Conservation (phyloP, 2,888 invertebrate species). For the Prenolepis imparis region DNA sequence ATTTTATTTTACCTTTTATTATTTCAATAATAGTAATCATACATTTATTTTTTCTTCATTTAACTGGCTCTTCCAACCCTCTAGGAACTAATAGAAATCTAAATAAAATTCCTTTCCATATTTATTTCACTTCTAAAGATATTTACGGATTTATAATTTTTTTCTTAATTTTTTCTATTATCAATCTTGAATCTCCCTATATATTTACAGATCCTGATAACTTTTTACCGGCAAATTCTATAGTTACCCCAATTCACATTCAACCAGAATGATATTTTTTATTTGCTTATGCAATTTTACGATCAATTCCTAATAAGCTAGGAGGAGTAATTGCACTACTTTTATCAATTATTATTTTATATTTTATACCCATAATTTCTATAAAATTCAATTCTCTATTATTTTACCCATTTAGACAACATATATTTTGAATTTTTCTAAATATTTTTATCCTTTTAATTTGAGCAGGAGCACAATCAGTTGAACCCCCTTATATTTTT, state of each 20-base stretch:
- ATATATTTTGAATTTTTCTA: slow-evolving; percentile 88
- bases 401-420: slow-evolving; percentile 89
- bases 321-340: slow-evolving; percentile 90
- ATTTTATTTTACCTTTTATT: slow-evolving; percentile 92
- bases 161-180: neutral
- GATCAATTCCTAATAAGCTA: slow-evolving; percentile 93
- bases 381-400: slow-evolving; percentile 71
- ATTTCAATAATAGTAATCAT: slow-evolving; percentile 88
- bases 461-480: slow-evolving; percentile 89
- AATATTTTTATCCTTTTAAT: slow-evolving; percentile 89
- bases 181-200: slow-evolving; percentile 85
- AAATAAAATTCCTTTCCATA: slow-evolving; percentile 91
- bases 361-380: slow-evolving; percentile 88
- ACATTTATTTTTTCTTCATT: slow-evolving; percentile 90
- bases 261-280: slow-evolving; percentile 95
- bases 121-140: slow-evolving; percentile 90
- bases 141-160: slow-evolving; percentile 88
- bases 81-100: slow-evolving; percentile 89
- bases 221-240: slow-evolving; percentile 90
- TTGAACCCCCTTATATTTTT: slow-evolving; percentile 62
- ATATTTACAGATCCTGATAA: slow-evolving; percentile 90
- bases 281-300: slow-evolving; percentile 84
- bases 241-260: slow-evolving; percentile 92
- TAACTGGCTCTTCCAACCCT: slow-evolving; percentile 91
- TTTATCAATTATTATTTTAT: slow-evolving; percentile 80